Conservation (phyloP, 2,888 invertebrate species). For the Silvanus unidentatus region DNA sequence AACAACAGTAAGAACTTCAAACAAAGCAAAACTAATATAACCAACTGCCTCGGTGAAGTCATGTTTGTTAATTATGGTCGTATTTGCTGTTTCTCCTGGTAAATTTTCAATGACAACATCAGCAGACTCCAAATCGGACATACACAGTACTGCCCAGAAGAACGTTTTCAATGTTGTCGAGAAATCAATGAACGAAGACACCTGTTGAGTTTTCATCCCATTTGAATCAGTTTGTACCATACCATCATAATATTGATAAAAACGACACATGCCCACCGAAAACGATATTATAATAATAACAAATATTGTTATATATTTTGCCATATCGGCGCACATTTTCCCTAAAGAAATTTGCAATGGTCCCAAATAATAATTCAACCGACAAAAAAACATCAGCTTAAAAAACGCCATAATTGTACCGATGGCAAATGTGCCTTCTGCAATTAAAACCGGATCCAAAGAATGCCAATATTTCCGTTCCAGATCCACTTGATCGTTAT, state of each 20-base stretch:
- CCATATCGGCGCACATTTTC: slow-evolving; percentile 63
- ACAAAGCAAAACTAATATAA: slow-evolving; percentile 60
- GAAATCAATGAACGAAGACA: slow-evolving; percentile 56
- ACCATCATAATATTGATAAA: slow-evolving; percentile 62
- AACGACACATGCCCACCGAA: slow-evolving; percentile 54
- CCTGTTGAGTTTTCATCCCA: slow-evolving; percentile 54
- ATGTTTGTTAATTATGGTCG: slow-evolving; percentile 52
- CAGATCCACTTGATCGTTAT: slow-evolving; percentile 46
- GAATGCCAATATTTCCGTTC: slow-evolving; percentile 62
- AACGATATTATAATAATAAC: slow-evolving; percentile 56
- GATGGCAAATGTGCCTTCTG: slow-evolving; percentile 61
- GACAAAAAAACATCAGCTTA: slow-evolving; percentile 57
- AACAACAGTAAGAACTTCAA: slow-evolving; percentile 65
- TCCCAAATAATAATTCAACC: slow-evolving; percentile 59
- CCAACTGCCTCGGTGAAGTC: slow-evolving; percentile 61
- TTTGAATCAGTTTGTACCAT: slow-evolving; percentile 45
- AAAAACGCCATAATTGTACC: slow-evolving; percentile 63
- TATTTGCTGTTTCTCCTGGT: slow-evolving; percentile 46
- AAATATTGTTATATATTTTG: slow-evolving; percentile 58
- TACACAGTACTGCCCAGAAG: slow-evolving; percentile 66
- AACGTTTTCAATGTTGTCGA: slow-evolving; percentile 56
- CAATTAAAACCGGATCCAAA: slow-evolving; percentile 58
- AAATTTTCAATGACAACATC: slow-evolving; percentile 61
- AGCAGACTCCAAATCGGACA: slow-evolving; percentile 59
- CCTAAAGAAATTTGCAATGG: slow-evolving; percentile 62